Evolutionary conservation across 2,113 vertebrate genomes (phyloP), one percentile per base, ranked within the genome.

Genomic region (Cochlearius cochlearius): DNA sequence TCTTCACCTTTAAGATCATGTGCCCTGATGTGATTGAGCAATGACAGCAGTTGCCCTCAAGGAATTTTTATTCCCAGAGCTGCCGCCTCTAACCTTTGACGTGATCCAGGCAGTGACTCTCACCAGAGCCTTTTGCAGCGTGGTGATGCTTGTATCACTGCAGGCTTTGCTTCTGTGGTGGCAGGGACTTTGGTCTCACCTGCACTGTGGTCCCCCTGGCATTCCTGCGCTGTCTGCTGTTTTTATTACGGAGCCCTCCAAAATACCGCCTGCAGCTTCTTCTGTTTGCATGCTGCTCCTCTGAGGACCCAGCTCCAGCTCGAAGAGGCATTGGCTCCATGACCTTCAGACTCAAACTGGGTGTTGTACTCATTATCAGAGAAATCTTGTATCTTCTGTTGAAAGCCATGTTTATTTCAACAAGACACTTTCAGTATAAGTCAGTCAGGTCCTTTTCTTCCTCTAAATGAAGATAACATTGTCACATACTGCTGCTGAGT

Each of bases 221-320:
- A 0, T 30, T 73, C 11, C 53, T 26, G 8, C 0, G 0, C 6
- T 47, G 18, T 64, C 45, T 76, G 11, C 9, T 22, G 3, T 3
- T 60, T 89, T 84, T 69, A 47, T 10, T 39, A 3, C 19, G 4
- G 25, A 60, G 7, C 4, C 22, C n/a, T 82, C 32, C 5, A 36
- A 50, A 93, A 63, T 45, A 36, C 20, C 38, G 52, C 21, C 12
- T 36, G 12, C 11, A 23, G 21, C 16, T 45, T 22, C 17, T 69
- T 76, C 17, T 32, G 10, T 73, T 86, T 84, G 22, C 14, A 59
- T 41, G 11, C 39, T 62, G 53, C 55, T 84, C 34, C 45, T 73
- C 38, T 63, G 47, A 76, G 19, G n/a, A 60, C 29, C 15, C 23
- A 77, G 13, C 18, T 77, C 30, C 39, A 66, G 34, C 22, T 39